A percentile compares a stretch with the other conserved stretches of the same genome.
These are phyloP conservation scores for Peromyscus maniculatus DNA, from an alignment of 2,113 vertebrate species.

Conservation along the genomic window DNA sequence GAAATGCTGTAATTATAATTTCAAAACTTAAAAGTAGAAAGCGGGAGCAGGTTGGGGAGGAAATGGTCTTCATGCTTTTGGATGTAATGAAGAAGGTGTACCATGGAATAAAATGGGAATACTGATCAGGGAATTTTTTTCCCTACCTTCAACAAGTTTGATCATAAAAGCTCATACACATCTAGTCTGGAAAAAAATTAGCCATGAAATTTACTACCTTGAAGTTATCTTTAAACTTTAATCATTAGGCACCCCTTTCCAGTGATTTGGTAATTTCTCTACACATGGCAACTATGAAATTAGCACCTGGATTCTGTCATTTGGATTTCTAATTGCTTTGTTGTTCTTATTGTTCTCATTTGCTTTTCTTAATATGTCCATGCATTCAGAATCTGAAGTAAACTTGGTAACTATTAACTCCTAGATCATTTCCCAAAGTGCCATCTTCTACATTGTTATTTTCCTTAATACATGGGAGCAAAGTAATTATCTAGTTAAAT, in stretches of 20 bases:
- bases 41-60: background rate
- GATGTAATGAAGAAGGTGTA: background rate
- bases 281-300: background rate
- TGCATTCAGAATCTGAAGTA: conserved; percentile 68
- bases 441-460: conserved; percentile 81
- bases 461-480: conserved; percentile 85
- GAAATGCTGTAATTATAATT: background rate
- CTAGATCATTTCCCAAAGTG: conserved; percentile 83
- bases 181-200: background rate
- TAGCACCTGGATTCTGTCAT: background rate
- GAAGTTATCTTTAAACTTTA: background rate
- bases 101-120: background rate
- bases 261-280: background rate
- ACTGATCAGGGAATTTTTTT: background rate
- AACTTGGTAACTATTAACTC: conserved; percentile 77
- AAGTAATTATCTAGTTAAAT: conserved; percentile 89
- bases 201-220: background rate
- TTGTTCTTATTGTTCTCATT: background rate
- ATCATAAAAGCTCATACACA: background rate
- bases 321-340: background rate
- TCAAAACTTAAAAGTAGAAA: background rate
- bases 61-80: background rate
- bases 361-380: conserved; percentile 13
- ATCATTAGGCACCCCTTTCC: background rate
- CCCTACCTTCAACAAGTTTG: rapidly evolving